These are phyloP conservation scores for Saguinus imperator DNA, from an alignment of 2,113 vertebrate genomes.

Conservation along the genomic window DNA sequence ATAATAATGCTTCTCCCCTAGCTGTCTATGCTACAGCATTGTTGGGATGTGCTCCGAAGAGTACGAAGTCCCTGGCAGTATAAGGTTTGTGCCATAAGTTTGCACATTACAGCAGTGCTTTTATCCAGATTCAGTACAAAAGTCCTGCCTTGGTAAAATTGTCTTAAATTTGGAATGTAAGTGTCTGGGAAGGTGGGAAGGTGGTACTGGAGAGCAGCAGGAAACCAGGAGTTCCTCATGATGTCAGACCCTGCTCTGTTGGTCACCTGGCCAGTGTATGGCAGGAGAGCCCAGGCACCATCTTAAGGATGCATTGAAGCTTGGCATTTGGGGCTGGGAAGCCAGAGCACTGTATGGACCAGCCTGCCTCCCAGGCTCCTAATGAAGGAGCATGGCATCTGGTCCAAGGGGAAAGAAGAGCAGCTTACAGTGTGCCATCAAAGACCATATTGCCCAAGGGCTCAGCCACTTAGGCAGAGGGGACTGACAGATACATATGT, in stretches of 20 bases:
- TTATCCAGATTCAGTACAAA: background rate
- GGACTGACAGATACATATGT: background rate
- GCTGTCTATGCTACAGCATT: background rate
- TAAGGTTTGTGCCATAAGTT: background rate
- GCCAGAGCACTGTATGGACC: background rate
- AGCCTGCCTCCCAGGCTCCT: background rate
- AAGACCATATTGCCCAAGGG: background rate
- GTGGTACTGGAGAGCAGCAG: background rate
- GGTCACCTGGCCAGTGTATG: background rate
- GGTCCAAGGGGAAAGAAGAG: background rate
- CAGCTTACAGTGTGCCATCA: background rate
- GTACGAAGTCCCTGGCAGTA: background rate
- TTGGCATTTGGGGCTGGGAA: background rate
- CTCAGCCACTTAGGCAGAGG: background rate
- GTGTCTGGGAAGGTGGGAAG: background rate
- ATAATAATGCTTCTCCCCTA: background rate
- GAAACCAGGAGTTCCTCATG: background rate
- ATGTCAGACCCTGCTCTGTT: background rate
- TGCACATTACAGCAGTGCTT: background rate
- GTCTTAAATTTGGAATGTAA: background rate
- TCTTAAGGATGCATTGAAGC: background rate
- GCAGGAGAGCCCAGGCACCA: background rate
- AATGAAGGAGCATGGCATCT: constrained; percentile 11
- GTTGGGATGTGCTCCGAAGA: background rate
- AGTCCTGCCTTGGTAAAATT: background rate